A percentile compares a stretch with the other conserved stretches of the same genome.
Conservation (phyloP, 2,888 invertebrate genomes). For the Trilocha varians region DNA sequence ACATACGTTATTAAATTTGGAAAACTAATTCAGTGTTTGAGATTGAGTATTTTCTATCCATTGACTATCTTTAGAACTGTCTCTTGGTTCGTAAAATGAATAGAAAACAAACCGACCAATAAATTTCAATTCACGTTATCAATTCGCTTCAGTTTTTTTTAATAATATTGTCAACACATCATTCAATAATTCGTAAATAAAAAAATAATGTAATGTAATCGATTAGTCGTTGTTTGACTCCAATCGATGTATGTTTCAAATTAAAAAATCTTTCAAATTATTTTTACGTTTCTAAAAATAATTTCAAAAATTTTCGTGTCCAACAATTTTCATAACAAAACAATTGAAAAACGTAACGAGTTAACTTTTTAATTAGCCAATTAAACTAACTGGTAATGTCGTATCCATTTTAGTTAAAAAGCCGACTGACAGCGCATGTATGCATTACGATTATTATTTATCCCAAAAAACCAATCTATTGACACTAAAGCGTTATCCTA, state of each 20-base stretch:
- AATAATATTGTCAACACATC: background rate
- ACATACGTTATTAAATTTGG: too few species aligned
- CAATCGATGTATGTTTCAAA: conserved; percentile 13
- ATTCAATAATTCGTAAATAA: conserved; percentile 16
- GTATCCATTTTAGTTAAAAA: conserved; percentile 47
- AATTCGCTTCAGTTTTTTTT: too few species aligned
- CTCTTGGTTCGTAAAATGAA: too few species aligned
- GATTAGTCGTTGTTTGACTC: conserved; percentile 32
- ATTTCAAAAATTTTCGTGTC: conserved; percentile 22
- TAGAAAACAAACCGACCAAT: too few species aligned
- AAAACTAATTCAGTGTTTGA: too few species aligned
- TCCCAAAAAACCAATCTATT: conserved; percentile 65
- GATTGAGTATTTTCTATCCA: too few species aligned
- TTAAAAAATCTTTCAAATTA: background rate
- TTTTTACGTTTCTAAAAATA: background rate
- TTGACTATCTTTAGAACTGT: too few species aligned
- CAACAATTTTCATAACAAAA: conserved; percentile 43
- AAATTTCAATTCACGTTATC: too few species aligned
- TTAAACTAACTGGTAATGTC: conserved; percentile 43
- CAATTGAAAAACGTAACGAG: conserved; percentile 41
- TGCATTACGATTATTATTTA: conserved; percentile 13
- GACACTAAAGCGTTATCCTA: conserved; percentile 36
- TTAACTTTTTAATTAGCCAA: conserved; percentile 46
- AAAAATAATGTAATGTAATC: conserved; percentile 71
- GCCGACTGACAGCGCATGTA: conserved; percentile 54